Percentiles rank a stretch among this genome's conserved stretches.
These are phyloP conservation scores for Patella vulgata DNA, from an alignment of 1,140 invertebrate species.

Conservation along the genomic window DNA sequence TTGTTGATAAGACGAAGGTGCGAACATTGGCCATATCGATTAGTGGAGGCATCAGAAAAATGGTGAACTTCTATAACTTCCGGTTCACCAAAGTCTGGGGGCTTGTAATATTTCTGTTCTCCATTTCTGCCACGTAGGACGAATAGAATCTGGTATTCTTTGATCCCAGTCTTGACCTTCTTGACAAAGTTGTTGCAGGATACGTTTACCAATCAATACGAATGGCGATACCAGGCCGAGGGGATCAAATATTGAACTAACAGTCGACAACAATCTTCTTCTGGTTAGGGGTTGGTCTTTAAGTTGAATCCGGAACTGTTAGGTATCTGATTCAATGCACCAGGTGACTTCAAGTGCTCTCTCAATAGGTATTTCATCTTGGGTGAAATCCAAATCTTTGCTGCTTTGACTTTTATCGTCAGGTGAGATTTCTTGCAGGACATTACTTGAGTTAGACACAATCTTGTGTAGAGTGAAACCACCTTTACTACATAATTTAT, in stretches of 20 bases:
- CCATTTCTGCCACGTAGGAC: constrained; percentile 23
- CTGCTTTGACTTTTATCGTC: constrained; percentile 20
- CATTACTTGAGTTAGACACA: constrained; percentile 30
- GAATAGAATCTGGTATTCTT: constrained; percentile 7
- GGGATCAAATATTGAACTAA: constrained; percentile 44
- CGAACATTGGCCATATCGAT: constrained; percentile 40
- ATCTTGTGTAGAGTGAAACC: constrained; percentile 42
- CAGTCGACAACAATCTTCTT: constrained; percentile 34
- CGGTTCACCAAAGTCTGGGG: constrained; percentile 27
- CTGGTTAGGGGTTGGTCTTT: constrained; percentile 30
- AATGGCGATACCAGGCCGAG: constrained; percentile 35
- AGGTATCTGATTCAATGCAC: constrained; percentile 39
- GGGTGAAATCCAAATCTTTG: constrained; percentile 25
- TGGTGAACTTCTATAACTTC: constrained; percentile 24
- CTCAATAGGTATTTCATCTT: constrained; percentile 37
- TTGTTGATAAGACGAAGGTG: constrained; percentile 28
- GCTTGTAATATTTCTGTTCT: constrained; percentile 17
- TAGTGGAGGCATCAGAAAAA: constrained; percentile 42
- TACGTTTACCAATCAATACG: constrained; percentile 31
- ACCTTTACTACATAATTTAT: constrained; percentile 26
- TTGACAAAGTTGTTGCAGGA: constrained; percentile 40
- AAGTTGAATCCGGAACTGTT: constrained; percentile 29
- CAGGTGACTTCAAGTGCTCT: constrained; percentile 39
- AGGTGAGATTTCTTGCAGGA: constrained; percentile 27
- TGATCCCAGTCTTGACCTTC: constrained; percentile 26